Conservation (phyloP, 2,797 vertebrate genomes). For the Pogoniulus pusillus region DNA sequence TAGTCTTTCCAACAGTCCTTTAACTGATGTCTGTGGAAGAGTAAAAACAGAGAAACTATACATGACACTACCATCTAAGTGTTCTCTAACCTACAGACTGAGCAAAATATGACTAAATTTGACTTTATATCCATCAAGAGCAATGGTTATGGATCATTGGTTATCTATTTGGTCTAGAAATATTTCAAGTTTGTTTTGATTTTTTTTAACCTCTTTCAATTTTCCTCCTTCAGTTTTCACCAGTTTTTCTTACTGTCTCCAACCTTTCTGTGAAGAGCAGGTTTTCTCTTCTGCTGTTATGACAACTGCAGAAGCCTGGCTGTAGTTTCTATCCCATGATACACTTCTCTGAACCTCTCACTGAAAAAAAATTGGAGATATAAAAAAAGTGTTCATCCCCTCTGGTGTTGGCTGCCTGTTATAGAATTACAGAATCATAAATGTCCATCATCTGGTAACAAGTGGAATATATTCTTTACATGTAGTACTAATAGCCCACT, state of each 20-base stretch:
- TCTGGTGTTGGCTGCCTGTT: background rate
- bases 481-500: background rate
- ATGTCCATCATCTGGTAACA: background rate
- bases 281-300: background rate
- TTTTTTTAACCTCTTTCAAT: background rate
- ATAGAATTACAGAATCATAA: background rate
- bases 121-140: background rate
- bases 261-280: background rate
- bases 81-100: background rate
- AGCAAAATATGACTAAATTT: background rate
- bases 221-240: background rate
- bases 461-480: background rate
- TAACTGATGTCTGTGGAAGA: background rate
- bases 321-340: background rate
- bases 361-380: background rate
- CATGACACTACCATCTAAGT: background rate
- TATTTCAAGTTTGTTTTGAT: background rate
- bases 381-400: background rate
- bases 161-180: background rate
- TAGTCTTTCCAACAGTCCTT: background rate
- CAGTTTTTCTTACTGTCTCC: background rate
- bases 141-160: background rate
- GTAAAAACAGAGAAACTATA: background rate
- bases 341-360: background rate
- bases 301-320: background rate